A percentile compares a stretch with the other conserved stretches of the same genome.
These are phyloP conservation scores for Zoroaster sp. DNA, from an alignment of 53 echinoderm and acorn worm genomes.

Conservation along the genomic window DNA sequence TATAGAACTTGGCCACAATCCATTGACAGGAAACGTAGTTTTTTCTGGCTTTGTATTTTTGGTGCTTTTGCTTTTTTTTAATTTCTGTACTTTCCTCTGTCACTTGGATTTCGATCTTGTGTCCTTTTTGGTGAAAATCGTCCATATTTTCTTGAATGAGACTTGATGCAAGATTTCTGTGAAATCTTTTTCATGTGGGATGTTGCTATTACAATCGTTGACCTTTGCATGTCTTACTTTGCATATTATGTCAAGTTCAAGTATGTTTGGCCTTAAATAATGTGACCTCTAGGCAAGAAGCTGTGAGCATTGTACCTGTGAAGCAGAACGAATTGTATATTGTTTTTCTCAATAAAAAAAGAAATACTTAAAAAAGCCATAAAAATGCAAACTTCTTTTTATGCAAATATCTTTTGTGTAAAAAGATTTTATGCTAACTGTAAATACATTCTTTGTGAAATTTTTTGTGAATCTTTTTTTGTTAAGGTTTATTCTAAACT, in stretches of 20 bases:
- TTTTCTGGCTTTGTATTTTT: too few species aligned
- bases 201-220: neutral
- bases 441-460: neutral
- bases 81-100: neutral
- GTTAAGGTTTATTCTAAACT: neutral
- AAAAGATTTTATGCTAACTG: neutral
- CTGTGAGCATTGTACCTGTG: neutral
- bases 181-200: neutral
- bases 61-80: too few species aligned
- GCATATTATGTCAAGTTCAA: neutral
- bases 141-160: neutral
- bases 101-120: neutral
- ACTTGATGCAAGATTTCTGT: neutral
- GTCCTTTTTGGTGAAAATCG: neutral
- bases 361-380: neutral
- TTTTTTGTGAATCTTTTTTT: conserved; percentile 8
- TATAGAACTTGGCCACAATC: too few species aligned
- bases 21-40: too few species aligned
- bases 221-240: neutral
- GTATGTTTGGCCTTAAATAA: neutral
- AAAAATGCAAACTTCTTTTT: conserved; percentile 39
- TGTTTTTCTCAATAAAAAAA: neutral
- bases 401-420: conserved; percentile 15
- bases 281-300: neutral
- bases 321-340: conserved; percentile 20